phyloP scores from a whole-genome alignment of 2,797 vertebrate genomes.

The Sarcoramphus papa region DNA sequence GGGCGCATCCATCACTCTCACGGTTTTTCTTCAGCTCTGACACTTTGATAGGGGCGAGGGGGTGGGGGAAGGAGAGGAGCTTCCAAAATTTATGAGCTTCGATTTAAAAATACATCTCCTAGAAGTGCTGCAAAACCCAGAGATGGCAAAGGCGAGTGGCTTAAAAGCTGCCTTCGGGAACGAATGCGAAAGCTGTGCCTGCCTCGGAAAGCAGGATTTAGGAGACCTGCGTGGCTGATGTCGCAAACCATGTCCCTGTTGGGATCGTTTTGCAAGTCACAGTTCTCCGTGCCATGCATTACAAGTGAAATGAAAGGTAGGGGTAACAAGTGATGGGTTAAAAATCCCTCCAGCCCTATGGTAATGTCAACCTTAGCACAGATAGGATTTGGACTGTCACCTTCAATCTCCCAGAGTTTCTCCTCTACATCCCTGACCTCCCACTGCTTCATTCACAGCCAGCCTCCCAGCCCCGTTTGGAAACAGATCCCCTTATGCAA shows the following conservation, averaged over 20 bases:
- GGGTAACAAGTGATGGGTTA: not conserved
- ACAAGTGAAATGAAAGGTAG: not conserved
- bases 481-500: not conserved
- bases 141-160: not conserved
- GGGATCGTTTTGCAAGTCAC: not conserved
- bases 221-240: not conserved
- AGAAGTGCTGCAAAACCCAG: not conserved
- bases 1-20: not conserved
- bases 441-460: not conserved
- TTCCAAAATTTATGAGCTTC: slow-evolving; percentile 59
- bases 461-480: not conserved
- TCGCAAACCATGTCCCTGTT: fast-evolving
- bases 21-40: slow-evolving; percentile 25
- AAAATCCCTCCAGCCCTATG: not conserved
- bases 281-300: not conserved
- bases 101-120: slow-evolving; percentile 51
- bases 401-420: not conserved
- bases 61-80: slow-evolving; percentile 44
- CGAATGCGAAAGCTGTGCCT: not conserved
- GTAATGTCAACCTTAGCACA: not conserved
- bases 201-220: not conserved
- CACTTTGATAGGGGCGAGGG: slow-evolving; percentile 42
- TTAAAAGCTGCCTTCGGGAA: not conserved
- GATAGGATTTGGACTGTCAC: not conserved
- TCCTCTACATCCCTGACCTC: not conserved